Evolutionary conservation across 1,140 invertebrate genomes (phyloP).

Genomic region (Pseudomyrmex concolor): DNA sequence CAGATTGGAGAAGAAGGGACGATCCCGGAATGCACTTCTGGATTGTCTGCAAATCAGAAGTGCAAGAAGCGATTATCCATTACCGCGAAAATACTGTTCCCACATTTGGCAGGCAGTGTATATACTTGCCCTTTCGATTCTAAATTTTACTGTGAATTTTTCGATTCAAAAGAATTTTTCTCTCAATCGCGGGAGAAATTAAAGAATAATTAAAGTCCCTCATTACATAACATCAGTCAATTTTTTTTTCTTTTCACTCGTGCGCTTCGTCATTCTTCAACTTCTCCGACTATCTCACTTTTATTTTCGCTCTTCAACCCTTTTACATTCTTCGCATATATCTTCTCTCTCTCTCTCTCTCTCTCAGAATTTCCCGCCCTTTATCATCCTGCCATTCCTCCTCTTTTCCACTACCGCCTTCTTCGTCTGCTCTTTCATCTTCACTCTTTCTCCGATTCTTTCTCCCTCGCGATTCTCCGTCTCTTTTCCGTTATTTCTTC

Average conservation of each 20-base stretch:
- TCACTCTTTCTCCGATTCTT: slow-evolving; percentile 6
- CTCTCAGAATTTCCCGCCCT: neutral
- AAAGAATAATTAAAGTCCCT: neutral
- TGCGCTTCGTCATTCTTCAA: slow-evolving; percentile 1
- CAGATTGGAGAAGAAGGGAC: slow-evolving; percentile 38
- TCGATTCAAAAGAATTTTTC: neutral
- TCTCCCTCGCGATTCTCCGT: slow-evolving; percentile 44
- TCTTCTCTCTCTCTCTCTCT: neutral
- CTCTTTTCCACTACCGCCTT: slow-evolving; percentile 4
- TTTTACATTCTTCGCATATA: slow-evolving; percentile 14
- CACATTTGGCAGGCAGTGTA: no score
- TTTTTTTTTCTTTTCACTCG: neutral
- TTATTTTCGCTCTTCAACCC: neutral
- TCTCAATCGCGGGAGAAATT: neutral
- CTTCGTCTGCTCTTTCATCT: neutral
- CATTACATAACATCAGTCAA: neutral
- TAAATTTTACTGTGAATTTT: neutral
- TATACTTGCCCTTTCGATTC: no score
- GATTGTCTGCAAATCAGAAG: slow-evolving; percentile 45
- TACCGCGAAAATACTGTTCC: neutral
- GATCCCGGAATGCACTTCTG: slow-evolving; percentile 40
- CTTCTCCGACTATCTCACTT: slow-evolving; percentile 10
- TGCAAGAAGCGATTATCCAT: slow-evolving; percentile 24
- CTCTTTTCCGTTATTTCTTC: slow-evolving; percentile 50
- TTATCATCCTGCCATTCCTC: slow-evolving; percentile 5